Evolutionary conservation across 2,113 vertebrate genomes (phyloP), one percentile per base, ranked within the genome.

Genomic region (Pimephales promelas): DNA sequence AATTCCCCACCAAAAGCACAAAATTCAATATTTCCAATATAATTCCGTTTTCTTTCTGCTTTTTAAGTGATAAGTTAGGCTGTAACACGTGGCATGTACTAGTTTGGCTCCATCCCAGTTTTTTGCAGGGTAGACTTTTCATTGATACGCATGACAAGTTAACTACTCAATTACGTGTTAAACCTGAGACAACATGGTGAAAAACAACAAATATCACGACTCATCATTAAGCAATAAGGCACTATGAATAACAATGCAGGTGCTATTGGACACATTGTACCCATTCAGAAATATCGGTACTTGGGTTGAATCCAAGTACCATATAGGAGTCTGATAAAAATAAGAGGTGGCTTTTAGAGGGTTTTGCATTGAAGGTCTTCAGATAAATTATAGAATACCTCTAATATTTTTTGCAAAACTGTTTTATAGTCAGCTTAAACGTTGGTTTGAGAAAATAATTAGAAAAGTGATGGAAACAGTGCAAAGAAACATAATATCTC

Each of bases 71-170:
- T 20, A 10, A 79, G 74, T 79, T 79, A 84, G 36, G 24, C 56
- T 72, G 75, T 80, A 79, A 86, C 43, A 62, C 31, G 20, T 66
- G 49, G 22, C 16, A 34, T 62, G 26, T 57, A 54, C 52, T 64
- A 52, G 59, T 49, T 57, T 14, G 26, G 9, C 11, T 59, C 43
- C 10, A 43, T 26, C 36, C 52, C 11, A 1, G 1, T 26, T 26
- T 71, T 26, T 68, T 49, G 6, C 16, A 49, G 52, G 18, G 34
- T 10, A 8, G n/a, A n/a, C 77, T 26, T 11, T 31, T 47, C 11
- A n/a, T 57, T 31, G 28, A 34, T 57, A 62, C 57, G 10, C 9
- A 7, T 84, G 64, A 70, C 45, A 81, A 56, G 79, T 81, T 81
- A 56, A 36, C 31, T 75, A 47, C 47, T 31, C 47, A 75, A 75